Conservation (phyloP, 2,113 vertebrate genomes). For the Pyxicephalus adspersus region DNA sequence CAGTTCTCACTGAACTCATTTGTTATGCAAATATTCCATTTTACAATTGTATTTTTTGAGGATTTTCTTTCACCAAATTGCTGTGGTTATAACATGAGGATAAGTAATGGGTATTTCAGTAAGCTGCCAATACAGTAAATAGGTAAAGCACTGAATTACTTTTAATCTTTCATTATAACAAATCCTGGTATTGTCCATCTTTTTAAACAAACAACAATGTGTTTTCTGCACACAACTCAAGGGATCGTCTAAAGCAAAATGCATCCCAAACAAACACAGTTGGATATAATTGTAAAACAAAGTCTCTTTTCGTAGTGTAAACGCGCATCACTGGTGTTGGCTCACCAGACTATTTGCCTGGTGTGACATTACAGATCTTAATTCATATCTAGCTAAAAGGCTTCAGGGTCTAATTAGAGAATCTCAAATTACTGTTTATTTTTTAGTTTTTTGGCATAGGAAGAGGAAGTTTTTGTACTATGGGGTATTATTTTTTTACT, state of each 20-base stretch:
- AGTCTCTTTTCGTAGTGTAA: background rate
- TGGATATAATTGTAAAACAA: background rate
- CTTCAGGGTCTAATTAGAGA: conserved; percentile 35
- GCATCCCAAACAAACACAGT: background rate
- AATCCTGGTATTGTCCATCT: too few relatives aligned
- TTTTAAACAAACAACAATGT: too few relatives aligned
- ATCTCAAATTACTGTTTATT: conserved; percentile 19
- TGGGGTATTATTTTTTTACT: background rate
- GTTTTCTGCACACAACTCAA: too few relatives aligned
- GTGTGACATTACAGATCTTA: conserved; percentile 15
- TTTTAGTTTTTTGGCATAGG: conserved; percentile 12
- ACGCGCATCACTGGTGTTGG: background rate
- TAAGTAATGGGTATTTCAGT: too few relatives aligned
- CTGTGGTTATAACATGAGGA: too few relatives aligned
- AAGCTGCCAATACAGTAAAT: too few relatives aligned
- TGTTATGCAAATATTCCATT: too few relatives aligned
- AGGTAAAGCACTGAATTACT: too few relatives aligned
- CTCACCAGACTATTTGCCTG: conserved; percentile 4
- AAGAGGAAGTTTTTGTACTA: background rate
- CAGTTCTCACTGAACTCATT: too few relatives aligned
- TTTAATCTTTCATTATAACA: too few relatives aligned
- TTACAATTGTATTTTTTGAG: too few relatives aligned
- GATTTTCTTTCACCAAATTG: too few relatives aligned
- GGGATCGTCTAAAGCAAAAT: background rate
- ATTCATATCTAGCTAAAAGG: conserved; percentile 19